A percentile compares a stretch with the other conserved stretches of the same genome.
Evolutionary conservation across 2,888 invertebrate species (phyloP).

Genomic region (Hyalella azteca): DNA sequence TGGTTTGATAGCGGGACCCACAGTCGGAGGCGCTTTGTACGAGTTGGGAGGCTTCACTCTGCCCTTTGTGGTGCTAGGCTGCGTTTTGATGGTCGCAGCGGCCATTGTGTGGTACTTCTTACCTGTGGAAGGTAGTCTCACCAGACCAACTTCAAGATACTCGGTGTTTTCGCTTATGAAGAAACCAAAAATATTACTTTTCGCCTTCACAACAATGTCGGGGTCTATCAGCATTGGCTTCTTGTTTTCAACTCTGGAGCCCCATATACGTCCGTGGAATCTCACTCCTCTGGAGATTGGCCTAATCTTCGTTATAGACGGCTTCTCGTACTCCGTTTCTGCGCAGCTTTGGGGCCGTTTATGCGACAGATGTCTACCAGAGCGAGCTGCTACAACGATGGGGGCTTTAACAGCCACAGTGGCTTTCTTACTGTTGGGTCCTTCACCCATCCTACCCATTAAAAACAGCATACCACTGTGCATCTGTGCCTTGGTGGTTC

Average conservation of each 20-base stretch:
- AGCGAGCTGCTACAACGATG: slow-evolving; percentile 73
- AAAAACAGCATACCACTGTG: slow-evolving; percentile 44
- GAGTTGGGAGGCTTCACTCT: slow-evolving; percentile 78
- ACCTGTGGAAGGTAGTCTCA: slow-evolving; percentile 64
- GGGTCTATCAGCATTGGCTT: slow-evolving; percentile 86
- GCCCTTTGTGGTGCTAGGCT: slow-evolving; percentile 82
- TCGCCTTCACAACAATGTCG: slow-evolving; percentile 75
- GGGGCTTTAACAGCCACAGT: slow-evolving; percentile 73
- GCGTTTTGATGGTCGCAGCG: slow-evolving; percentile 76
- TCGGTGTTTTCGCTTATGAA: slow-evolving; percentile 68
- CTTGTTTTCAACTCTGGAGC: slow-evolving; percentile 85
- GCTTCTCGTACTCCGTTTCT: slow-evolving; percentile 78
- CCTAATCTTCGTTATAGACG: slow-evolving; percentile 83
- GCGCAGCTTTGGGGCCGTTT: slow-evolving; percentile 83
- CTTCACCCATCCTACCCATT: slow-evolving; percentile 75
- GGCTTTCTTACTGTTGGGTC: slow-evolving; percentile 79
- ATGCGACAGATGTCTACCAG: slow-evolving; percentile 74
- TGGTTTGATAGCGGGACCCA: slow-evolving; percentile 89
- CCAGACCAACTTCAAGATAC: slow-evolving; percentile 39
- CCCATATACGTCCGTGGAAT: slow-evolving; percentile 72
- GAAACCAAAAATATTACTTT: slow-evolving; percentile 77
- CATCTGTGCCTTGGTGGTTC: slow-evolving; percentile 67
- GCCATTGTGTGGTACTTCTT: slow-evolving; percentile 76
- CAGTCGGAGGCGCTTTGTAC: slow-evolving; percentile 85
- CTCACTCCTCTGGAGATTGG: slow-evolving; percentile 76